Evolutionary conservation across 2,888 invertebrate genomes (phyloP).

Genomic region (Globia sparganii): DNA sequence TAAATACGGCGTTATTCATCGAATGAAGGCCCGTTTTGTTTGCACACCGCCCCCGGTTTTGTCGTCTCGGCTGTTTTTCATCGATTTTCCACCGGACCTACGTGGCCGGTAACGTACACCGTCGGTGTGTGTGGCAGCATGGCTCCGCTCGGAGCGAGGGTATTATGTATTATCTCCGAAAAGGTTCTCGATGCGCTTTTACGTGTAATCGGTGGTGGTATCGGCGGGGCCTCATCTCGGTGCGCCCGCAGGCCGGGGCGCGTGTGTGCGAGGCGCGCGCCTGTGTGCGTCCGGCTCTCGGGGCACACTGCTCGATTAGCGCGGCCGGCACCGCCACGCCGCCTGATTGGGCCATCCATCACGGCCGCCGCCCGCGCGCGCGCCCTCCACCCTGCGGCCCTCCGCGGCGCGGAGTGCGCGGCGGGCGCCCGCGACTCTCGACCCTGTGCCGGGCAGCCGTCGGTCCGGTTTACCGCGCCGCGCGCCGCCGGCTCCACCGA

Average conservation of each 20-base stretch:
- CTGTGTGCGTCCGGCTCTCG: slow-evolving; percentile 84
- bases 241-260: slow-evolving; percentile 69
- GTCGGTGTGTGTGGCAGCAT: slow-evolving; percentile 52
- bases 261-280: slow-evolving; percentile 75
- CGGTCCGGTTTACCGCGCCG: slow-evolving; percentile 65
- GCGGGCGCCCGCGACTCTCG: slow-evolving; percentile 69
- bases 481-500: slow-evolving; percentile 68
- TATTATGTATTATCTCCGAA: slow-evolving; percentile 78
- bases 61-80: slow-evolving; percentile 84
- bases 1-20: slow-evolving; percentile 85
- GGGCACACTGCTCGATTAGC: slow-evolving; percentile 88
- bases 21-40: slow-evolving; percentile 75
- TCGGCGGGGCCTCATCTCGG: slow-evolving; percentile 68
- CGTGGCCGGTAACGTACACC: slow-evolving; percentile 58
- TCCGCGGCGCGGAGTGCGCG: slow-evolving; percentile 74
- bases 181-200: slow-evolving; percentile 83
- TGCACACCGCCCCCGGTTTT: slow-evolving; percentile 77
- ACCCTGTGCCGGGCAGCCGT: slow-evolving; percentile 66
- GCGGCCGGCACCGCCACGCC: slow-evolving; percentile 87
- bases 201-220: slow-evolving; percentile 77
- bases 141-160: slow-evolving; percentile 63
- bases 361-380: slow-evolving; percentile 79
- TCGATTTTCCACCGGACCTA: slow-evolving; percentile 82
- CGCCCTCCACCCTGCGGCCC: slow-evolving; percentile 84
- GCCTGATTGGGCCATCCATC: slow-evolving; percentile 91